Base-by-base conservation (phyloP, 1,140 invertebrate genomes). In the Apolygus lucorum region DNA sequence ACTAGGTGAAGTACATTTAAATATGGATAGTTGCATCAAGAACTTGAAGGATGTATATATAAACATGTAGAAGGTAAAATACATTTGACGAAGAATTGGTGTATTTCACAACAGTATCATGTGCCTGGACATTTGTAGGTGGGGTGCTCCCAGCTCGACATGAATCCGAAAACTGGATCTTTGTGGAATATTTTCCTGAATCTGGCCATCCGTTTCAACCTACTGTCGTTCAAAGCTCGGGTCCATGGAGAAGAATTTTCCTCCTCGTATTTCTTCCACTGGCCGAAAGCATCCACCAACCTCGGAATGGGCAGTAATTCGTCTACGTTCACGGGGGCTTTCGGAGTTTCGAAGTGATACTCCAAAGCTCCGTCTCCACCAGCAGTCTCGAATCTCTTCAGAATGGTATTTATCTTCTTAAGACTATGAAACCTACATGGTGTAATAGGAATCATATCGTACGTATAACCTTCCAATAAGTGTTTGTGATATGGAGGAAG, bases 111-210 rank as follows among this genome's bases (percentile, higher is more conserved):
- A n/a, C n/a, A n/a, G n/a, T n/a, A n/a, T n/a, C n/a, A n/a, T n/a
- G n/a, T n/a, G n/a, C n/a, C n/a, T n/a, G 34, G 34, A 17, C 34
- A 42, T 42, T 42, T 42, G 17, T 42, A 42, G 4, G 4, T 4
- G 4, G 34, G 34, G 17, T 4, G 4, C 22, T 59, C 54, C 54
- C 54, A 59, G 22, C 22, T 13, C 11, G 54, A 59, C 13, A 24
- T 59, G 22, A 59, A 59, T 4, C 54, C 54, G 22, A 59, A 59
- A 59, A 59, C 54, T 13, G 54, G 54, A 22, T 59, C 54, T 22
- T 59, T 59, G 13, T 22, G 54, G 22, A 14, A 59, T 11, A 59
- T 8, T 59, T 59, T 59, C 22, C 54, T 59, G 54, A 59, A 59
- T 59, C 22, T 11, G 54, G 54, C 54, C 54, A 59, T 59, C 22